Evolutionary conservation across 2,113 vertebrate genomes (phyloP), one percentile per base, ranked within the genome.

Genomic region (Alexandromys fortis): DNA sequence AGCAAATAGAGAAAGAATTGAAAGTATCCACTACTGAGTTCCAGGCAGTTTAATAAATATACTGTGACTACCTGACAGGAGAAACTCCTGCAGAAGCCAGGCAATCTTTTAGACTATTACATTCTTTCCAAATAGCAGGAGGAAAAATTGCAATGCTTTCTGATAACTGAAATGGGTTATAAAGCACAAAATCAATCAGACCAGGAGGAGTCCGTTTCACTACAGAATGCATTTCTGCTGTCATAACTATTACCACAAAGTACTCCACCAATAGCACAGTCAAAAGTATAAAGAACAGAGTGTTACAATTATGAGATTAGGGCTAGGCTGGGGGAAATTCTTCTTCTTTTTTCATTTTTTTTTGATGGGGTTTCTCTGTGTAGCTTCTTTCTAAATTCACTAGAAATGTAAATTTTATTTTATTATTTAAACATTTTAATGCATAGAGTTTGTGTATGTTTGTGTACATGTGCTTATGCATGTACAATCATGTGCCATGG

Each of bases 181-280:
- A 89, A 97, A 97, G 96, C 2, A 95, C 87, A 98, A 94, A 78
- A 96, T 92, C 93, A 96, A 96, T 96, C 96, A 94, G 45, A 96
- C 0, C 4, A 58, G 88, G 68, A 96, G 95, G 55, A 92, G 79
- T 91, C 75, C 12, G 2, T 82, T 97, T 97, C 76, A 96, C 3
- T 95, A 78, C 79, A 24, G 91, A 6, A 90, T 79, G 42, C 28
- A 85, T 85, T 93, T 0, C 21, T 91, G 49, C 85, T 75, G 78
- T 95, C 92, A 91, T 5, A 49, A 67, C 95, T 86, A 89, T 89
- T 92, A 87, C 85, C 76, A 98, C 95, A 75, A 70, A 95, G 77
- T 83, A 92, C 55, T 89, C 95, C 33, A 96, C 90, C 5, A 94
- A 47, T 38, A 92, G 86, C 11, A 35, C 72, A 89, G n/a, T 61